Evolutionary conservation across 1,140 invertebrate genomes (phyloP), one percentile per base, ranked within the genome.

Genomic region (Monomorium pharaonis): DNA sequence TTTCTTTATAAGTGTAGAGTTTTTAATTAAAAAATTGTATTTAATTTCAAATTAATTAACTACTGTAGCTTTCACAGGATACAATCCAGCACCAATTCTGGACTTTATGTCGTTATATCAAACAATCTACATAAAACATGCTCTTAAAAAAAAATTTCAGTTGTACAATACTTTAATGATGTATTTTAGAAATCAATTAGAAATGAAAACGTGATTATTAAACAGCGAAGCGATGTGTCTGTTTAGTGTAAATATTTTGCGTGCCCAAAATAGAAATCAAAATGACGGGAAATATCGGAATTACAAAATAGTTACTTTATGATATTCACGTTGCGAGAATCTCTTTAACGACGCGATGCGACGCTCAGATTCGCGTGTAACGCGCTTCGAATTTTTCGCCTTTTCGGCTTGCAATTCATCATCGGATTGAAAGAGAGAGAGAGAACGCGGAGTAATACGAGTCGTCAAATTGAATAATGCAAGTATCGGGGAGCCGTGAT

Each of bases 1-100:
- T 83, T 47, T 47, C 27, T 83, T 74, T 58, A 60, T 37, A 37
- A 47, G 14, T 72, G 7, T 3, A 58, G 14, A n/a, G 24, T 72
- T 81, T 74, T 83, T 74, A 74, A 83, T 83, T 83, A 83, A 58
- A 27, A 60, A 74, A 74, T 42, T 83, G 49, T 60, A 60, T 60
- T 74, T 72, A 47, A 83, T 10, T 72, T 83, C 58, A 33, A n/a
- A 83, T 72, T 83, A 83, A 54, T 9, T 83, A 81, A 81, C 51
- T 58, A 16, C 47, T 14, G 5, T 21, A 44, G 65, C 42, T 56
- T 12, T 72, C 24, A 37, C 21, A 2, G n/a, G n/a, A n/a, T n/a
- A 7, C 14, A 44, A 14, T 5, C n/a, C n/a, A n/a, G n/a, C n/a
- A n/a, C 7, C 30, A 0, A 4, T 2, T 80, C 3, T 33, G 37